phyloP scores from a whole-genome alignment of 1,140 invertebrate genomes.

The Carcinoscorpius rotundicauda region DNA sequence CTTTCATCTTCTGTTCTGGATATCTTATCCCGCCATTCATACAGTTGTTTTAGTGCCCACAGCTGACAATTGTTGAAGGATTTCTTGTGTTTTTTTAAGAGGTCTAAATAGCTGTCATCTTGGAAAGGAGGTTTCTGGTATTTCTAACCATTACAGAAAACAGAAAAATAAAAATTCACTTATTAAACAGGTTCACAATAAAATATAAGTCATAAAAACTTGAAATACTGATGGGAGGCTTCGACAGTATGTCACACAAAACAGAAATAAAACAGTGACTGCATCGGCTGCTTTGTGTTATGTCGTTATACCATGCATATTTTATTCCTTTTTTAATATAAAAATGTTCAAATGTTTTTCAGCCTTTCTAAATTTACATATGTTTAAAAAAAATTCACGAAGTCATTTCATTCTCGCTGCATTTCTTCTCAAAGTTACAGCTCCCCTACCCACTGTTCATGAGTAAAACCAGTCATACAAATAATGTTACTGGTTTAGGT shows the following conservation, averaged over 20 bases:
- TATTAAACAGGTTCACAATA: slow-evolving; percentile 8
- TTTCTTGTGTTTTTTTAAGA: slow-evolving; percentile 65
- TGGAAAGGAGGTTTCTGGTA: slow-evolving; percentile 67
- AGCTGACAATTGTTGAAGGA: slow-evolving; percentile 76
- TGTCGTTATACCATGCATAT: no score
- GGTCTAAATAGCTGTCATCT: slow-evolving; percentile 55
- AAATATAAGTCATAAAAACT: background rate
- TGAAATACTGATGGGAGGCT: no score
- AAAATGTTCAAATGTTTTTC: no score
- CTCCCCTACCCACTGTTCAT: no score
- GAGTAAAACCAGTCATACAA: no score
- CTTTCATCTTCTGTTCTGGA: slow-evolving; percentile 88
- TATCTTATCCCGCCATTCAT: slow-evolving; percentile 71
- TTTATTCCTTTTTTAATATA: no score
- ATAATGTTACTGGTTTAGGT: no score
- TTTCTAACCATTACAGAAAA: slow-evolving; percentile 37
- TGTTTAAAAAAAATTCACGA: no score
- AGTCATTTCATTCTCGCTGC: no score
- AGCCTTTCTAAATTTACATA: no score
- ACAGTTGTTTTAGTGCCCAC: slow-evolving; percentile 66
- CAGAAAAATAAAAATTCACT: slow-evolving; percentile 6
- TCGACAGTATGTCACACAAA: slow-evolving; percentile 2
- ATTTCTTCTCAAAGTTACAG: no score
- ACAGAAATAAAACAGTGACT: background rate
- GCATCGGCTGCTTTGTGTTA: no score